These are phyloP conservation scores for Tribolium freemani DNA, from an alignment of 2,888 invertebrate genomes.

Conservation along the genomic window DNA sequence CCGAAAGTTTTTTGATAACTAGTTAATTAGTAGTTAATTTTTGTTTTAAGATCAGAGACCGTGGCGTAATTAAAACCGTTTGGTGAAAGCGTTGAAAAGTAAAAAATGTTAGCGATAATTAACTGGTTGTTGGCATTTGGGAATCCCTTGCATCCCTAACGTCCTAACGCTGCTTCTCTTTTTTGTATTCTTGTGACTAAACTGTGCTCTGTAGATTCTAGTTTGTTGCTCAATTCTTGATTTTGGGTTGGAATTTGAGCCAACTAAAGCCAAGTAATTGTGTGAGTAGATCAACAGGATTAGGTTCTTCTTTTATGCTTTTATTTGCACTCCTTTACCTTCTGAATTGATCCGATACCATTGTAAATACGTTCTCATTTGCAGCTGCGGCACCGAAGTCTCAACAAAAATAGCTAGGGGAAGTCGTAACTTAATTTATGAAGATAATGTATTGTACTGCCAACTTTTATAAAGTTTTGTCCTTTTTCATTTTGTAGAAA, in stretches of 20 bases:
- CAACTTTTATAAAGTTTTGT: constrained; percentile 52
- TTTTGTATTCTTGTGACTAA: constrained; percentile 14
- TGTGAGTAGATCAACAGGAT: constrained; percentile 16
- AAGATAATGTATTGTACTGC: constrained; percentile 51
- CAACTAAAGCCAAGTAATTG: constrained; percentile 25
- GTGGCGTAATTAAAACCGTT: too few species aligned
- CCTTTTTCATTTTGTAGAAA: constrained; percentile 47
- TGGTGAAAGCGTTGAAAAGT: too few species aligned
- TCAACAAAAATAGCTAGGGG: constrained; percentile 52
- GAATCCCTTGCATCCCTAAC: constrained; percentile 18
- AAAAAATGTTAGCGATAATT: not conserved
- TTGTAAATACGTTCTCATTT: constrained; percentile 43
- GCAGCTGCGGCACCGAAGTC: constrained; percentile 51
- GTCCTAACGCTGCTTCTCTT: constrained; percentile 30
- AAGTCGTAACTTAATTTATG: constrained; percentile 32
- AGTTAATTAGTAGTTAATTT: not conserved
- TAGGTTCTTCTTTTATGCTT: constrained; percentile 35
- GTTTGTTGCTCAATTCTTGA: constrained; percentile 8
- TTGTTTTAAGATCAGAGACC: not conserved
- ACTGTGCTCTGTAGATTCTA: constrained; percentile 20
- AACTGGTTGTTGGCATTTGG: not conserved
- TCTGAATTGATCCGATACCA: constrained; percentile 31
- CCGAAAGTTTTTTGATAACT: not conserved
- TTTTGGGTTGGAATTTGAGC: constrained; percentile 18
- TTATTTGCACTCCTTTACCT: constrained; percentile 52